These are phyloP conservation scores for Leptinotarsa tumamoca DNA, from an alignment of 2,888 invertebrate species.

Conservation along the genomic window DNA sequence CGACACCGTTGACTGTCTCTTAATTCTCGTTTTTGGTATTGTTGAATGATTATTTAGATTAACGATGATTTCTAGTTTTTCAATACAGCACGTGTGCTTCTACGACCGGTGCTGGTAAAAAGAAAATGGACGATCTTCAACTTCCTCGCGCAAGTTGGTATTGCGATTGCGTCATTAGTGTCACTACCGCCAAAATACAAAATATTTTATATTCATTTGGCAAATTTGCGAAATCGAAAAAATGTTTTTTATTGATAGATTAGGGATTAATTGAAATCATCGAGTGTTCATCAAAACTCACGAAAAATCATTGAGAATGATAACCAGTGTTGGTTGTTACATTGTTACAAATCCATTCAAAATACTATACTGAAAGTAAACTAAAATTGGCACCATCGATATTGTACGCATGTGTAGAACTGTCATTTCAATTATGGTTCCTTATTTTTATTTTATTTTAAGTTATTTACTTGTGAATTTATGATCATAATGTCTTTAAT, in stretches of 20 bases:
- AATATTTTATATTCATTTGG: slow-evolving; percentile 6
- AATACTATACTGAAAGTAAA: too few species aligned
- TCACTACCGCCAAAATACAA: slow-evolving; percentile 45
- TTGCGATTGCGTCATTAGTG: slow-evolving; percentile 32
- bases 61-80: slow-evolving; percentile 41
- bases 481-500: too few species aligned
- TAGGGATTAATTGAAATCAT: too few species aligned
- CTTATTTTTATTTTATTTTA: too few species aligned
- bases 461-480: too few species aligned
- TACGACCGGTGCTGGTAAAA: slow-evolving; percentile 72
- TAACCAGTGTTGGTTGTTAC: too few species aligned
- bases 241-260: neutral
- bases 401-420: too few species aligned
- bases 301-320: too few species aligned
- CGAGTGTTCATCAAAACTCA: too few species aligned
- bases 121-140: slow-evolving; percentile 73
- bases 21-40: slow-evolving; percentile 33
- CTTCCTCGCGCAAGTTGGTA: slow-evolving; percentile 42
- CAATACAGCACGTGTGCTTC: slow-evolving; percentile 70
- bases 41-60: slow-evolving; percentile 46
- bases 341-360: too few species aligned
- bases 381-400: too few species aligned
- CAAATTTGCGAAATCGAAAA: neutral
- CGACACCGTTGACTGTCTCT: slow-evolving; percentile 38
- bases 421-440: too few species aligned